phyloP scores from a whole-genome alignment of 2,113 vertebrate genomes.

The Hystrix cristata region DNA sequence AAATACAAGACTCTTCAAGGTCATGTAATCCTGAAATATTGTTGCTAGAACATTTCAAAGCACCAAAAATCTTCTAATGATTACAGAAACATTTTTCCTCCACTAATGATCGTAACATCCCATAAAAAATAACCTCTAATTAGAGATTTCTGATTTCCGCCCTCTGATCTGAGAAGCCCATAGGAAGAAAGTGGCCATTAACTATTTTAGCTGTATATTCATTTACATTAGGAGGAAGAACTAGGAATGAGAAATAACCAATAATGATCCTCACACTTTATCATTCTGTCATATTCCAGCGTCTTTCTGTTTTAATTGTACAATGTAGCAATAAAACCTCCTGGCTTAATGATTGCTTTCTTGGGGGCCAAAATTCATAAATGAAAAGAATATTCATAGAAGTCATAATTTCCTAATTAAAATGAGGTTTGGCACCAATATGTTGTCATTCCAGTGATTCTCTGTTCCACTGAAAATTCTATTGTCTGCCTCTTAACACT shows the following conservation, averaged over 20 bases:
- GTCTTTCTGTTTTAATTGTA: neutral
- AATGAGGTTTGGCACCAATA: neutral
- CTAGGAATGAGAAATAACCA: neutral
- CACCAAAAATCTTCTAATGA: neutral
- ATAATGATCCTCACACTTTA: neutral
- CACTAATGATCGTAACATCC: neutral
- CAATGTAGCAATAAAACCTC: neutral
- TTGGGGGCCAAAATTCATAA: neutral
- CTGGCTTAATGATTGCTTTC: neutral
- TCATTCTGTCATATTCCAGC: neutral
- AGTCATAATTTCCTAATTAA: constrained; percentile 34
- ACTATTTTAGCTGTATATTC: neutral
- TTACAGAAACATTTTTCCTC: neutral
- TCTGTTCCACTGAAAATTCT: neutral
- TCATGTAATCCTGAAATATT: neutral
- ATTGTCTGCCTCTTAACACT: neutral
- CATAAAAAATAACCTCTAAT: neutral
- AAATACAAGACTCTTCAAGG: neutral
- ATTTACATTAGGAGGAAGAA: neutral
- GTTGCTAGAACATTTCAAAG: neutral
- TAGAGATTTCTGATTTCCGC: neutral
- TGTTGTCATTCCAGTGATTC: neutral
- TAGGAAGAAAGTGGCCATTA: neutral
- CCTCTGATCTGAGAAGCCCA: neutral
- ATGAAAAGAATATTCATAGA: constrained; percentile 24